phyloP scores from a whole-genome alignment of 2,797 vertebrate genomes.

The Hipposideros larvatus region DNA sequence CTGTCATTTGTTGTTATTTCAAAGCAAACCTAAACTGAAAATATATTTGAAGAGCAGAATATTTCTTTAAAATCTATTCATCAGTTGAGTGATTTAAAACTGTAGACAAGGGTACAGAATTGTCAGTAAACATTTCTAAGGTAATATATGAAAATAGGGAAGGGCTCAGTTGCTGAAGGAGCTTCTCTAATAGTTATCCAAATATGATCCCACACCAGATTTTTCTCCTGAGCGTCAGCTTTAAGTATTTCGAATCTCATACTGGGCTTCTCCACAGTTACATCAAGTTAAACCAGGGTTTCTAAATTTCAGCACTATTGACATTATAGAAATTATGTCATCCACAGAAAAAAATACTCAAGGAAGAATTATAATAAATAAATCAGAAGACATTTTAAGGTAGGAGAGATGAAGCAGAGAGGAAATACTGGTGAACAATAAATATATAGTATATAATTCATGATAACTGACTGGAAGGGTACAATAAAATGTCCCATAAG shows the following conservation, averaged over 20 bases:
- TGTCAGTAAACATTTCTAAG: not conserved
- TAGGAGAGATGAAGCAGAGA: not conserved
- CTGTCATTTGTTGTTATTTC: not conserved
- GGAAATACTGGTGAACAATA: not conserved
- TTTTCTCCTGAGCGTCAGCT: not conserved
- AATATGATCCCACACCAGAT: not conserved
- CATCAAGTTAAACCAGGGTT: not conserved
- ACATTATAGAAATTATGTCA: not conserved
- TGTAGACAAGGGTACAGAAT: not conserved
- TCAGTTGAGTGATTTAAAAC: not conserved
- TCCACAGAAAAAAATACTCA: not conserved
- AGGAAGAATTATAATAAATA: not conserved
- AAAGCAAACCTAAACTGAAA: constrained; percentile 14
- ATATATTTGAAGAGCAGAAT: not conserved
- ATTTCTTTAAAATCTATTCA: constrained; percentile 14
- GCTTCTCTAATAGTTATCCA: not conserved
- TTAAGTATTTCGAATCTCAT: not conserved
- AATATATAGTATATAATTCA: not conserved
- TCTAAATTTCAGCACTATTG: not conserved
- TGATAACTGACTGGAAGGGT: not conserved
- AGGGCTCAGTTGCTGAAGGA: not conserved
- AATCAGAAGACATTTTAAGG: not conserved
- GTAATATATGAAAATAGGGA: not conserved
- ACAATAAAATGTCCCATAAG: not conserved
- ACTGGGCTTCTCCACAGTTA: not conserved